These are phyloP conservation scores for Haliclona indistincta DNA, from an alignment of 37 sponge, comb jelly and placozoan species.

Conservation along the genomic window DNA sequence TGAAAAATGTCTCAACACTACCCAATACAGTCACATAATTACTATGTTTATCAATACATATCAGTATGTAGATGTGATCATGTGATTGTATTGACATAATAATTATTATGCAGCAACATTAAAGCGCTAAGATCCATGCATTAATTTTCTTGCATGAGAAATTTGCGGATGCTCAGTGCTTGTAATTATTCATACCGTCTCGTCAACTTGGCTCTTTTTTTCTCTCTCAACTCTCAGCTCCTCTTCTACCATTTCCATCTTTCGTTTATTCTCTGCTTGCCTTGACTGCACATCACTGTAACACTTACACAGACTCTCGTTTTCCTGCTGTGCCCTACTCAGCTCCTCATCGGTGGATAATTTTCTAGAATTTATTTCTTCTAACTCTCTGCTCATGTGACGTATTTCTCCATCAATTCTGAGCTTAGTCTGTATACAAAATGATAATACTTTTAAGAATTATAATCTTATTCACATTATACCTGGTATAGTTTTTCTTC, in stretches of 20 bases:
- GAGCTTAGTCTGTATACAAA: constrained; percentile 1
- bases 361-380: background rate
- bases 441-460: background rate
- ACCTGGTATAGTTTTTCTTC: background rate
- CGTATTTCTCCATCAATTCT: background rate
- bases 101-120: background rate
- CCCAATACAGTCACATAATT: background rate
- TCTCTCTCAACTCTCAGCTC: background rate
- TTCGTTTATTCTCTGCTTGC: background rate
- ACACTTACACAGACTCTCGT: too few relatives aligned
- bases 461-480: background rate
- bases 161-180: too few relatives aligned
- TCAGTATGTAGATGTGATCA: background rate
- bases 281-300: background rate
- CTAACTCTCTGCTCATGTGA: background rate
- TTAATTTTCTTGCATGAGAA: too few relatives aligned
- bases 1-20: background rate
- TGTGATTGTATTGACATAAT: background rate
- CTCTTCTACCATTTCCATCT: background rate
- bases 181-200: background rate
- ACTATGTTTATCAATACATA: background rate
- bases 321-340: background rate
- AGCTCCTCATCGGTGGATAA: background rate
- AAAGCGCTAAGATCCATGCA: background rate
- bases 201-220: background rate